Conservation (phyloP, 1,140 invertebrate species). For the Dreissena polymorpha region DNA sequence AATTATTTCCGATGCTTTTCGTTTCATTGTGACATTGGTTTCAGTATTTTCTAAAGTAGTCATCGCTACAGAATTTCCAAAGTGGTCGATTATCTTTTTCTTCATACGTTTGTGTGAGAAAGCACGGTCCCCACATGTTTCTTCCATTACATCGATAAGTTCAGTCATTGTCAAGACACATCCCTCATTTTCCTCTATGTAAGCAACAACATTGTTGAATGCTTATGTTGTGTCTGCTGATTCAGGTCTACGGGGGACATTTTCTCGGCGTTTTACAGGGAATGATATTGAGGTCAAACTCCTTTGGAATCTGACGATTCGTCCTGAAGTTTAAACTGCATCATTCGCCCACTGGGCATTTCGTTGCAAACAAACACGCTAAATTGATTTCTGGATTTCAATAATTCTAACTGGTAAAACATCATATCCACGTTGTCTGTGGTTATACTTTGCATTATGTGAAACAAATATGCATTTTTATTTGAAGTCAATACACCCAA, state of each 20-base stretch:
- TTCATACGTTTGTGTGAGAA: conserved; percentile 39
- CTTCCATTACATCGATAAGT: conserved; percentile 46
- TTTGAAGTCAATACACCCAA: conserved; percentile 2
- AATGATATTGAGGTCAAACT: too few species aligned
- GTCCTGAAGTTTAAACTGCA: conserved; percentile 40
- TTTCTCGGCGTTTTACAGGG: background rate
- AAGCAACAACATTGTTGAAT: conserved; percentile 36
- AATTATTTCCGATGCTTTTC: conserved; percentile 36
- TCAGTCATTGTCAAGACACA: conserved; percentile 53
- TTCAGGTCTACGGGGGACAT: background rate
- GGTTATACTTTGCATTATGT: background rate
- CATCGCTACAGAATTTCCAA: conserved; percentile 39
- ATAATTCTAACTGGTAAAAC: conserved; percentile 37
- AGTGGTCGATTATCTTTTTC: conserved; percentile 48
- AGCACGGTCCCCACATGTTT: conserved; percentile 24
- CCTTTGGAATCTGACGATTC: conserved; percentile 16
- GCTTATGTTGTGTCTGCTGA: background rate
- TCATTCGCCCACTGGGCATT: conserved; percentile 14
- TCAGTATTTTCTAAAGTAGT: conserved; percentile 47
- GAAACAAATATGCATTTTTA: conserved; percentile 27
- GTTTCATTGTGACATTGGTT: conserved; percentile 50
- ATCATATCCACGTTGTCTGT: background rate
- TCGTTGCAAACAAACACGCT: conserved; percentile 1
- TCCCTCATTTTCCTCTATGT: conserved; percentile 52
- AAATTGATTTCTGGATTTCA: conserved; percentile 12